Evolutionary conservation across 2,888 invertebrate species (phyloP).

Genomic region (Encarsia formosa): DNA sequence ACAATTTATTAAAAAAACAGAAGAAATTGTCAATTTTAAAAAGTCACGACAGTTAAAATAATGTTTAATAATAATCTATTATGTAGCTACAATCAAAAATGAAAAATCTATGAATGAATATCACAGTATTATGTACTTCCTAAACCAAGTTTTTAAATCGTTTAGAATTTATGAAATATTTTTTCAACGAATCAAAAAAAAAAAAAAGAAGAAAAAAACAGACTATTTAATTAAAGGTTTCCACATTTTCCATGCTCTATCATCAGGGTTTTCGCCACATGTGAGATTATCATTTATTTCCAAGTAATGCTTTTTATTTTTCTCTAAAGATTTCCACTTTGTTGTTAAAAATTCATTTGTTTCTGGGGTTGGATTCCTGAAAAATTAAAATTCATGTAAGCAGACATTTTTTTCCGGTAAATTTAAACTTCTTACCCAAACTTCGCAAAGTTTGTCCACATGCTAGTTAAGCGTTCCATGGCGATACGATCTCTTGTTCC

Average conservation of each 20-base stretch:
- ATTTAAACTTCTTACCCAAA: conserved; percentile 34
- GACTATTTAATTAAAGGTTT: conserved; percentile 22
- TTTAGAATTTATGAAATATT: no score
- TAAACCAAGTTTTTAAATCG: no score
- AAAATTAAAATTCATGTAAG: not conserved
- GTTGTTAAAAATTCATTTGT: conserved; percentile 30
- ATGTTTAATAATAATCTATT: no score
- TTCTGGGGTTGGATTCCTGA: conserved; percentile 37
- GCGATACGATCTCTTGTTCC: conserved; percentile 34
- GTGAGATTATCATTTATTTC: conserved; percentile 33
- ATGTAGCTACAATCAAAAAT: no score
- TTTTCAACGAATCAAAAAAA: no score
- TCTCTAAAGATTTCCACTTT: conserved; percentile 33
- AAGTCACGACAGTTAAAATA: no score
- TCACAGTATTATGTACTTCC: no score
- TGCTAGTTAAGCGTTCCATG: conserved; percentile 34
- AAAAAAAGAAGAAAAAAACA: not conserved
- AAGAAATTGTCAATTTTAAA: no score
- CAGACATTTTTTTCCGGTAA: not conserved
- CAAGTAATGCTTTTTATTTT: conserved; percentile 29
- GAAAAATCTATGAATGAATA: no score
- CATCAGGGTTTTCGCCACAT: conserved; percentile 21
- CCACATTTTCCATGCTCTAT: conserved; percentile 29
- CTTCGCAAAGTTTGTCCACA: conserved; percentile 44
- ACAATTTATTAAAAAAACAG: no score